phyloP scores from a whole-genome alignment of 2,113 vertebrate species.

The Petrocephalus microphthalmus region DNA sequence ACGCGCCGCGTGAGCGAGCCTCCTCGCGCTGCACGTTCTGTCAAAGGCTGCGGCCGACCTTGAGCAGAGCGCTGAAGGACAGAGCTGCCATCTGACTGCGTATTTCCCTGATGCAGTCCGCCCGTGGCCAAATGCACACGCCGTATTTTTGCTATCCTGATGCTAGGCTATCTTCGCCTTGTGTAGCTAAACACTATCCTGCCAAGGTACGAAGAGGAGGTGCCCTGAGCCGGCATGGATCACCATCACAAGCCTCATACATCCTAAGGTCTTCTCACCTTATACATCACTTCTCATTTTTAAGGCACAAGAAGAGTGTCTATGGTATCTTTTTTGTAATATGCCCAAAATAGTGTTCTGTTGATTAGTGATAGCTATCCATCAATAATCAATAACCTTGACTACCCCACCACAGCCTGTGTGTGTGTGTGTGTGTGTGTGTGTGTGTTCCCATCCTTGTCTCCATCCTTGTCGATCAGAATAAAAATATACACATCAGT shows the following conservation, averaged over 20 bases:
- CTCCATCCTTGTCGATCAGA: background rate
- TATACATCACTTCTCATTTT: background rate
- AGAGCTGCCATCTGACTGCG: background rate
- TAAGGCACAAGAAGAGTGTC: background rate
- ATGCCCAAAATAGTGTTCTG: background rate
- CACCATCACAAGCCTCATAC: background rate
- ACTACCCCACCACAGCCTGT: background rate
- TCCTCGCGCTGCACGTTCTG: background rate
- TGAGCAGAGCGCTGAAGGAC: background rate
- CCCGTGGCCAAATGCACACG: background rate
- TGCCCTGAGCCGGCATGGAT: background rate
- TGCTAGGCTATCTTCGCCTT: background rate
- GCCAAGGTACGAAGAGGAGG: background rate
- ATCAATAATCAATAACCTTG: background rate
- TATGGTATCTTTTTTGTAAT: background rate
- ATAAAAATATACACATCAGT: background rate
- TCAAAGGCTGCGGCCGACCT: background rate
- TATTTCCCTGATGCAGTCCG: background rate
- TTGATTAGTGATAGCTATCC: background rate
- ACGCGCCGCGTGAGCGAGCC: background rate
- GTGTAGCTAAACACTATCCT: background rate
- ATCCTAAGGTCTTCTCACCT: background rate
- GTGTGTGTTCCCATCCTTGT: background rate
- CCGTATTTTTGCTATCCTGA: background rate
- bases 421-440: background rate